A percentile compares a stretch with the other conserved stretches of the same genome.
Evolutionary conservation across 2,113 vertebrate species (phyloP).

Genomic region (Sturnus vulgaris): DNA sequence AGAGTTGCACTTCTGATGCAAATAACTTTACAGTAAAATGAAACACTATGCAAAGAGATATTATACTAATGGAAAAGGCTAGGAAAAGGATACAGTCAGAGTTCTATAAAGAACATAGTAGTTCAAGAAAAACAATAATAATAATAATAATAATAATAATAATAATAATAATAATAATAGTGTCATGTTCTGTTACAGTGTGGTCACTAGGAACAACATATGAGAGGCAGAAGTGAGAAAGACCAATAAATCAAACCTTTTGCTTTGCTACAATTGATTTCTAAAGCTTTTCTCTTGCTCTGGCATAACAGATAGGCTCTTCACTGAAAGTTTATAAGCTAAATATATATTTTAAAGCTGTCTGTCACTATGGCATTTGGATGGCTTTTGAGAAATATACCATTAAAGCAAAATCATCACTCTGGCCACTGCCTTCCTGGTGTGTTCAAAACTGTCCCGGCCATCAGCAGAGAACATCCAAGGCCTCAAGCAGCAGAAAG

Average conservation of each 20-base stretch:
- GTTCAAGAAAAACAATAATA: neutral
- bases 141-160: too few relatives aligned
- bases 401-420: fast-evolving
- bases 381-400: neutral
- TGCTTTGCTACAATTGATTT: neutral
- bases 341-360: neutral
- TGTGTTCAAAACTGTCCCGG: neutral
- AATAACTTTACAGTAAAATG: neutral
- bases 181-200: neutral
- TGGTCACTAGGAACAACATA: neutral
- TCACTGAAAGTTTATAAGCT: neutral
- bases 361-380: neutral
- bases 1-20: neutral
- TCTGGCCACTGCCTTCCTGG: neutral
- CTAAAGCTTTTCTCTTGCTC: neutral
- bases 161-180: neutral
- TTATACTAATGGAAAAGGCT: neutral
- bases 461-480: neutral
- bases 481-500: neutral
- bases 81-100: neutral
- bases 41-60: neutral
- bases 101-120: neutral
- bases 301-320: neutral
- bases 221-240: neutral
- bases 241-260: neutral